phyloP scores from a whole-genome alignment of 1,140 invertebrate genomes.

The Drosophila fuyamai region DNA sequence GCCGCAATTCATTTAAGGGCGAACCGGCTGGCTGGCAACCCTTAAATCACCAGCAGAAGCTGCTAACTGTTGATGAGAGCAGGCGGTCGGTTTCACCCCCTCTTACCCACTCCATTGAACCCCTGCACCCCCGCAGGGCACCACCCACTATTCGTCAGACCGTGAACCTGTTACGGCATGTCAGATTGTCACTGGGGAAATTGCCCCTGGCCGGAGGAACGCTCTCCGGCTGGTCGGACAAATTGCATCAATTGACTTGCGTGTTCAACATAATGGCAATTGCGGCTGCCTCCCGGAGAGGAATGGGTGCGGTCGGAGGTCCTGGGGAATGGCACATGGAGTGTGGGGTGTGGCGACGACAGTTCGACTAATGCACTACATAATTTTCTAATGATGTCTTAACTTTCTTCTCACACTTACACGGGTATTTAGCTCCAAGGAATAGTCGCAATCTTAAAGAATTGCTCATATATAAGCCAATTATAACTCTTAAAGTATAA shows the following conservation, averaged over 20 bases:
- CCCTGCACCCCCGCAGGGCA: conserved; percentile 30
- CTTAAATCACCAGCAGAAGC: conserved; percentile 72
- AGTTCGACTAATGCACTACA: conserved; percentile 77
- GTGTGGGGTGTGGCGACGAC: conserved; percentile 64
- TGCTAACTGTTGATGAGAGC: conserved; percentile 78
- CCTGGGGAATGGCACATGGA: conserved; percentile 22
- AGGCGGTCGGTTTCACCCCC: conserved; percentile 16
- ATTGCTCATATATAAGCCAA: background rate
- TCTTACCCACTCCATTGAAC: conserved; percentile 1
- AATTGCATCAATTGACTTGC: conserved; percentile 84
- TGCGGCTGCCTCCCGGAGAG: conserved; percentile 41
- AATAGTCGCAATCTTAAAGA: background rate
- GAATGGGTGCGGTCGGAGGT: conserved; percentile 29
- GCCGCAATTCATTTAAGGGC: conserved; percentile 82
- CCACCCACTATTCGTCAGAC: conserved; percentile 63
- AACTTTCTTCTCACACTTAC: conserved; percentile 30
- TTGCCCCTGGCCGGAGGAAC: conserved; percentile 48
- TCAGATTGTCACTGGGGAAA: conserved; percentile 81
- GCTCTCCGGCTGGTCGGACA: conserved; percentile 63
- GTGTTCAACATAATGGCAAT: conserved; percentile 82
- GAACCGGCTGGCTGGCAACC: conserved; percentile 59
- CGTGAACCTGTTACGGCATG: conserved; percentile 80
- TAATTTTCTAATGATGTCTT: conserved; percentile 81
- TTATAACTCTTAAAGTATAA: no score
- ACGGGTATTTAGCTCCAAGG: background rate